Evolutionary conservation across 2,113 vertebrate species (phyloP), one percentile per base, ranked within the genome.

Genomic region (Hipposideros armiger): DNA sequence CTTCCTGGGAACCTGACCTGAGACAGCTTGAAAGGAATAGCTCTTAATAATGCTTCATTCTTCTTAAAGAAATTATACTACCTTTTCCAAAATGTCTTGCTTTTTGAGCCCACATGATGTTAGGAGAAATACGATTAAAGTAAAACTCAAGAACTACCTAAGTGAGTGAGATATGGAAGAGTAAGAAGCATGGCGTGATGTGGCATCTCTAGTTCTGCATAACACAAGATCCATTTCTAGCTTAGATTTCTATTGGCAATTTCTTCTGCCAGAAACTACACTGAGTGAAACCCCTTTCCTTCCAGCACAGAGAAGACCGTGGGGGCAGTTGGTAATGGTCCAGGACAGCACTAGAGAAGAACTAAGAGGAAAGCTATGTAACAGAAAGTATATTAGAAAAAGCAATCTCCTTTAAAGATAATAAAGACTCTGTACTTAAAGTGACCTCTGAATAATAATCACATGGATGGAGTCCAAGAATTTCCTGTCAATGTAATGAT

Each of bases 381-480:
- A 86, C 20, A 74, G 10, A 91, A 87, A 66, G 14, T 67, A 15
- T 60, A 36, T 47, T 42, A 58, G 32, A 78, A 94, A 20, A 92
- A 87, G 28, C 26, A 50, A 47, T 80, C 16, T 11, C 26, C n/a
- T 94, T 77, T 70, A 91, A 91, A 76, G 32, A 67, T 32, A 90
- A 69, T 26, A 77, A 93, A 95, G 32, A 50, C 58, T 67, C 40
- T 85, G 69, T 64, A 89, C 42, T 91, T 91, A 82, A 87, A 91
- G 40, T 73, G 87, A 93, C 87, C 92, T 92, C 72, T 92, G 91
- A 97, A 91, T 96, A 80, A 95, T 80, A 95, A 94, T 88, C 76
- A 96, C 47, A 77, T 73, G 90, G 77, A 90, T 72, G 85, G 76
- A 90, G 90, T 36, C 90, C 95, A 97, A 97, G 84, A 95, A 84